Evolutionary conservation across 1,140 invertebrate genomes (phyloP), one percentile per base, ranked within the genome.

Genomic region (Drosophila tsacasi): DNA sequence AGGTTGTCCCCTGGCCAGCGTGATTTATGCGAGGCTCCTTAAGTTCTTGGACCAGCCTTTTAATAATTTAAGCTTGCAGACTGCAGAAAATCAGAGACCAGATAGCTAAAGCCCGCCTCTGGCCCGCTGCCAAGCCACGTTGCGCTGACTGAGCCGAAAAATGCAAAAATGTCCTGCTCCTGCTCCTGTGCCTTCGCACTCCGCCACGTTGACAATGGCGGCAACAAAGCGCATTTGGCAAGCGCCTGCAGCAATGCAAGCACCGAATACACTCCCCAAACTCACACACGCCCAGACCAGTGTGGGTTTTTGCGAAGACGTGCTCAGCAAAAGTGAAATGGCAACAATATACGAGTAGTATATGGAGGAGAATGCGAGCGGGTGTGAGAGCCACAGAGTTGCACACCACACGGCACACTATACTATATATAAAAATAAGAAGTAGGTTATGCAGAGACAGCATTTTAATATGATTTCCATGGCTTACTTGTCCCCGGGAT

Each of bases 391-490:
- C 10, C 63, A 66, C 63, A 17, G 17, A 37, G 46, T 69, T 69
- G 21, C 49, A 69, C 17, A 39, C 49, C 42, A 44, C 32, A 39
- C 39, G 30, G 39, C 25, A 17, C 19, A n/a, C 58, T 42, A 73
- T 49, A 46, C 32, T 58, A 42, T 52, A 23, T 65, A 75, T 64
- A 83, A 47, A 81, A 84, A 79, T 82, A 84, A 83, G 84, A 89
- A 89, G 71, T 90, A 79, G 85, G 85, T 76, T 90, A 90, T 85
- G 81, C 85, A 79, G 75, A 78, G 84, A 89, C 81, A 90, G 77
- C 85, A 79, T 89, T 90, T 90, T 87, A 87, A 90, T 87, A 87
- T 90, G 85, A 87, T 87, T 87, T 90, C 76, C 75, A 83, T 83
- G 83, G 79, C 83, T 87, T 73, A 73, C 76, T 68, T 77, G 76